Conservation (phyloP, 1,140 invertebrate genomes). For the Aphidius ervi region DNA sequence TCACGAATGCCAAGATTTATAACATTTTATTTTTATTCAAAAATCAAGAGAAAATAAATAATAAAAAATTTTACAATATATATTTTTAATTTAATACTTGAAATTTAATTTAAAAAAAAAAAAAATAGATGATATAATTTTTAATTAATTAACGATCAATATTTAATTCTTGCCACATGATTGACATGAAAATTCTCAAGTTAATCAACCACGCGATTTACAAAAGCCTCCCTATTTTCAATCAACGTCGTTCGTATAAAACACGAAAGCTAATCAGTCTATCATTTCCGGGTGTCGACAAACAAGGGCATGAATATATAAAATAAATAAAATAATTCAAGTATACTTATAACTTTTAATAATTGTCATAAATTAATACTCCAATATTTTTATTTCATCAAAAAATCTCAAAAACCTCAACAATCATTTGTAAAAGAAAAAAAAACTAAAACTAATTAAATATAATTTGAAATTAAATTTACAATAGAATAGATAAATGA, state of each 20-base stretch:
- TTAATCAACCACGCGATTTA: neutral
- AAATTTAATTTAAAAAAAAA: neutral
- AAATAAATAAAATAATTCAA: conserved; percentile 2
- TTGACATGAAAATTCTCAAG: neutral
- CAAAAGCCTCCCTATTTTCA: neutral
- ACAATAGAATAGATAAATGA: no score
- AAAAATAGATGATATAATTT: neutral
- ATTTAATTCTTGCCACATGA: neutral
- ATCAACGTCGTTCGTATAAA: conserved; percentile 6
- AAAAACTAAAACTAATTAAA: no score
- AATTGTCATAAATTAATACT: no score
- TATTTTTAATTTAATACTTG: neutral
- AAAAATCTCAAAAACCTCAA: no score
- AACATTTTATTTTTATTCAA: no score
- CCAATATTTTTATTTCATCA: no score
- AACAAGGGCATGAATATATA: neutral
- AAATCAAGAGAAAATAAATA: no score
- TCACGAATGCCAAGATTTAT: no score
- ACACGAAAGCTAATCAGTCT: conserved; percentile 34
- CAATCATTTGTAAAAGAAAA: no score
- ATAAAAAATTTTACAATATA: no score
- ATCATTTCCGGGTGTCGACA: conserved; percentile 26
- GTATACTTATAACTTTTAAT: no score
- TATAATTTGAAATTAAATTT: no score
- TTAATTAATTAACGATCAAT: neutral